Evolutionary conservation across 1,140 invertebrate genomes (phyloP).

Genomic region (Diabrotica virgifera): DNA sequence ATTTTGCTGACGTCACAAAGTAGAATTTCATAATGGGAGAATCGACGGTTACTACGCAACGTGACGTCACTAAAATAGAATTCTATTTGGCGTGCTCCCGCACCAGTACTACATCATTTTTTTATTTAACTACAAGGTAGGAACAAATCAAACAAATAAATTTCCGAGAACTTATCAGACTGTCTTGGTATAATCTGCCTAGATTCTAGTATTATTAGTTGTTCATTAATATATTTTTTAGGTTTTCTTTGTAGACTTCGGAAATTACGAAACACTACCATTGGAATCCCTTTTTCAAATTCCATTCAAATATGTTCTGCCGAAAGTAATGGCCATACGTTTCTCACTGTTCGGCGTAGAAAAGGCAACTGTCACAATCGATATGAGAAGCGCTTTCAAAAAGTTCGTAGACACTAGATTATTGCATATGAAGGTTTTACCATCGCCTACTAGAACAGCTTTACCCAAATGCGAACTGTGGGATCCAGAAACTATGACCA

Average conservation of each 20-base stretch:
- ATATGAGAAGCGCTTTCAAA: slow-evolving; percentile 68
- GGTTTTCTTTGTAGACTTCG: slow-evolving; percentile 76
- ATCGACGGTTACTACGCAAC: no score
- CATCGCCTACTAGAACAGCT: slow-evolving; percentile 63
- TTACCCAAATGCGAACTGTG: slow-evolving; percentile 70
- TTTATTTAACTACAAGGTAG: no score
- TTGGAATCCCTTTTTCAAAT: slow-evolving; percentile 69
- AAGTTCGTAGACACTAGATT: slow-evolving; percentile 59
- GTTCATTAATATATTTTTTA: slow-evolving; percentile 48
- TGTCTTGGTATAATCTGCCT: no score
- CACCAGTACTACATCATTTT: no score
- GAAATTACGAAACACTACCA: slow-evolving; percentile 66
- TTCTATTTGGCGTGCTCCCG: no score
- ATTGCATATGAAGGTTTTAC: slow-evolving; percentile 61
- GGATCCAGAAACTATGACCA: slow-evolving; percentile 51
- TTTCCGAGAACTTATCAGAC: no score
- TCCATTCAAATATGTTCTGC: slow-evolving; percentile 64
- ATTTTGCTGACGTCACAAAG: no score
- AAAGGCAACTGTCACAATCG: slow-evolving; percentile 60
- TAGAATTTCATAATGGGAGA: no score
- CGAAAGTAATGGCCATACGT: slow-evolving; percentile 68
- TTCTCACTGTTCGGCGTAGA: slow-evolving; percentile 68
- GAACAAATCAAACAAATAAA: no score
- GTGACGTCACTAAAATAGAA: no score
- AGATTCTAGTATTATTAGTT: not conserved